These are phyloP conservation scores for Gymnopithys bicolor DNA, from an alignment of 2,797 vertebrate genomes.

Conservation along the genomic window DNA sequence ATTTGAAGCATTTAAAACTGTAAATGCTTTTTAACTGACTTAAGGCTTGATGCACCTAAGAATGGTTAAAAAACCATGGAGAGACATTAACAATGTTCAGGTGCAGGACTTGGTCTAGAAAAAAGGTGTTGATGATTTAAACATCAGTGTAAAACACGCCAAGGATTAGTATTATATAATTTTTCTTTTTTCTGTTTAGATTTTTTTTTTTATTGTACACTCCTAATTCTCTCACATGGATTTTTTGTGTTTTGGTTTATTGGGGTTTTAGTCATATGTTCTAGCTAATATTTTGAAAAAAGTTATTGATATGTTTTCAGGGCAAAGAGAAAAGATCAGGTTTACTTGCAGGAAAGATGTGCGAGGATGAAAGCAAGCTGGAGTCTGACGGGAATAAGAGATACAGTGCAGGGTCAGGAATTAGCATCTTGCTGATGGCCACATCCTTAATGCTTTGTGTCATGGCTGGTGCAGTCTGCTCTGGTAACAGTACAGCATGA, in stretches of 20 bases:
- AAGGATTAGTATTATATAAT: background rate
- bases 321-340: background rate
- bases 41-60: background rate
- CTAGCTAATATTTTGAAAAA: background rate
- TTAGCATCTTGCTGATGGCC: background rate
- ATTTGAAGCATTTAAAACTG: background rate
- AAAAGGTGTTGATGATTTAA: background rate
- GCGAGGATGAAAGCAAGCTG: background rate
- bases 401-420: background rate
- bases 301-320: background rate
- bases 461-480: background rate
- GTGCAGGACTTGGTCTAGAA: background rate
- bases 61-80: background rate
- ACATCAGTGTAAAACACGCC: rapidly evolving
- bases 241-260: background rate
- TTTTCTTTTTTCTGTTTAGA: background rate
- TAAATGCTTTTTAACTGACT: background rate
- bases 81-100: background rate
- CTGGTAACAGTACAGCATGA: background rate
- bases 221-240: background rate
- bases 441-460: background rate
- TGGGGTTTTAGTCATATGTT: background rate
- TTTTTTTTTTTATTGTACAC: background rate
- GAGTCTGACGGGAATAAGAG: background rate
- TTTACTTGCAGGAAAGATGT: background rate